These are phyloP conservation scores for Mimas tiliae DNA, from an alignment of 2,888 invertebrate genomes.

Conservation along the genomic window DNA sequence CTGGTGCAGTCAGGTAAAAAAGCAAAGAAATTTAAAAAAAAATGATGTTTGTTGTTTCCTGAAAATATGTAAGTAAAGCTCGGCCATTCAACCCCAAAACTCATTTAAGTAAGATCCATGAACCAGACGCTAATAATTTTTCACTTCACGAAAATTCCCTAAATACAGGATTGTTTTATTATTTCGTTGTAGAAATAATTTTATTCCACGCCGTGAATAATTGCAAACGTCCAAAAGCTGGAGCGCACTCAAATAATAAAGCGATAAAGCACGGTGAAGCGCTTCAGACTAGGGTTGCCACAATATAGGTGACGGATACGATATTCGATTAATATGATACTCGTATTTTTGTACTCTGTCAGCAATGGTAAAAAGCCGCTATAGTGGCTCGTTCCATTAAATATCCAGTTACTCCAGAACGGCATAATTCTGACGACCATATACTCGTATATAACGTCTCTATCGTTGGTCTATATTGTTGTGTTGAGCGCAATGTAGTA, in stretches of 20 bases:
- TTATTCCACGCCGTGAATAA: neutral
- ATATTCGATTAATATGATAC: no score
- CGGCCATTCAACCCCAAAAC: neutral
- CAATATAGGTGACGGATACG: neutral
- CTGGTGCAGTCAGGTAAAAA: no score
- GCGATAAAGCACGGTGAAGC: slow-evolving; percentile 18
- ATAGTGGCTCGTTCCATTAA: no score
- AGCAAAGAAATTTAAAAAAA: neutral
- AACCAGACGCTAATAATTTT: neutral
- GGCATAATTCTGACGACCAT: no score
- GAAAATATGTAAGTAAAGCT: neutral
- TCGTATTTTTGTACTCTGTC: neutral
- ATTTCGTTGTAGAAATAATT: slow-evolving; percentile 7
- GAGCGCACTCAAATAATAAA: slow-evolving; percentile 18
- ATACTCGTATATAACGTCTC: no score
- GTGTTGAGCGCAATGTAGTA: no score
- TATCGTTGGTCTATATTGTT: no score
- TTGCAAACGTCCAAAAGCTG: slow-evolving; percentile 2
- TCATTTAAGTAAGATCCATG: neutral
- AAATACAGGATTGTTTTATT: neutral
- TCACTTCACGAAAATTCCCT: neutral
- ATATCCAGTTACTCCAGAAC: no score
- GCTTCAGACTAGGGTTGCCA: neutral
- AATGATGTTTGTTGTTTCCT: neutral
- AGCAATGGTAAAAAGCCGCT: neutral